Evolutionary conservation across 2,797 vertebrate species (phyloP), one percentile per base, ranked within the genome.

Genomic region (Jordanella pulchra): DNA sequence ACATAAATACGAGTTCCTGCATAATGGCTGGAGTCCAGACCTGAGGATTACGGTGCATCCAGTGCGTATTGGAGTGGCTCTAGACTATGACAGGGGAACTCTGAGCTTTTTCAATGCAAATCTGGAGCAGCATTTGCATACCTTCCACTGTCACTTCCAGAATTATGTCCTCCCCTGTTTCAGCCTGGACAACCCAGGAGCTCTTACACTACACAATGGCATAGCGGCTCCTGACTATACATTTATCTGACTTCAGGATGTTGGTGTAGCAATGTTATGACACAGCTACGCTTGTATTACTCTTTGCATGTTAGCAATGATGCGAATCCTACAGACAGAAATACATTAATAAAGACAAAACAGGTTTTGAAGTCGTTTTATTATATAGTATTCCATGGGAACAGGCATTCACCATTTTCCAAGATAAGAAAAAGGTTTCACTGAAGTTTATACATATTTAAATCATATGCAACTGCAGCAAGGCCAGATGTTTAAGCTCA

Each of bases 1-100:
- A 86, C 97, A 97, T 69, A 96, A 95, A 84, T 98, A 95, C 0
- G 96, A 97, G 88, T 98, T 99, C 82, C 94, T 98, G 71, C 96
- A 98, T 88, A 93, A 91, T 0, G 94, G 95, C 9, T 94, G 82
- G 90, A 96, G 95, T 11, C 96, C 97, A 13, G 97, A 99, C 67
- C 83, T 99, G 75, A 94, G 96, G 85, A 95, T 98, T 67, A 98
- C 97, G 0, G 76, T 97, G 55, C 89, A 95, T 1, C 96, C 97
- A 0, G 74, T 82, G 81, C 91, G 93, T 69, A 93, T 98, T 13
- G 98, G 97, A 5, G 77, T 99, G 81, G 92, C 96, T 5, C 90
- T 99, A 60, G 96, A 99, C 90, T 98, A 97, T 0, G 89, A 95
- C 30, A 88, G 81, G 4, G 93, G 94, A 11, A 95, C 82, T 4